These are phyloP conservation scores for Proisotoma minuta DNA, from an alignment of 2,888 invertebrate species.

Conservation along the genomic window DNA sequence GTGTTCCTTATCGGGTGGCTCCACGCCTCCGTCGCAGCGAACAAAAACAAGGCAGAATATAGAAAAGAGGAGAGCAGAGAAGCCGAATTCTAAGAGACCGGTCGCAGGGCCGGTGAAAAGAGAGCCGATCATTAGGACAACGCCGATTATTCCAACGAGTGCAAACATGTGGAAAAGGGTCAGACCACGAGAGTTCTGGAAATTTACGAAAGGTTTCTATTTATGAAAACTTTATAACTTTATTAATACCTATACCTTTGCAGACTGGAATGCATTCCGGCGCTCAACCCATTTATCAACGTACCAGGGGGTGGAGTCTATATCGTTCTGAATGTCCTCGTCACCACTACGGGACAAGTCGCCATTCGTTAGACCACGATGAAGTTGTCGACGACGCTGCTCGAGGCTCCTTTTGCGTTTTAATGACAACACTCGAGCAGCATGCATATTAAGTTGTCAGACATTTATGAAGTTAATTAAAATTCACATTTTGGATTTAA, in stretches of 20 bases:
- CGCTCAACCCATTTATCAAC: conserved; percentile 9
- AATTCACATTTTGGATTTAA: too few species aligned
- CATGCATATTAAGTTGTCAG: too few species aligned
- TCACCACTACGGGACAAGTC: conserved; percentile 5
- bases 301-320: neutral
- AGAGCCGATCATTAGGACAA: conserved; percentile 5
- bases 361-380: conserved; percentile 2
- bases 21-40: conserved; percentile 6
- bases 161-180: conserved; percentile 17
- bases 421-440: conserved; percentile 2
- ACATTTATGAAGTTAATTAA: too few species aligned
- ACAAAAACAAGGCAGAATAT: conserved; percentile 13
- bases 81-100: conserved; percentile 11
- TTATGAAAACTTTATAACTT: neutral
- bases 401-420: conserved; percentile 7
- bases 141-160: conserved; percentile 1
- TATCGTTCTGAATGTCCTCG: neutral
- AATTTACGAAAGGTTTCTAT: neutral
- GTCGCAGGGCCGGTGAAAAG: neutral
- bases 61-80: conserved; percentile 2
- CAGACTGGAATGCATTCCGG: conserved; percentile 2
- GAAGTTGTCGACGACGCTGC: neutral
- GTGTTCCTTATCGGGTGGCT: neutral
- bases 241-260: neutral
- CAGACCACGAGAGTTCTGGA: neutral